Base-by-base conservation (phyloP, 2,888 invertebrate genomes). In the Mythimna pallens region DNA sequence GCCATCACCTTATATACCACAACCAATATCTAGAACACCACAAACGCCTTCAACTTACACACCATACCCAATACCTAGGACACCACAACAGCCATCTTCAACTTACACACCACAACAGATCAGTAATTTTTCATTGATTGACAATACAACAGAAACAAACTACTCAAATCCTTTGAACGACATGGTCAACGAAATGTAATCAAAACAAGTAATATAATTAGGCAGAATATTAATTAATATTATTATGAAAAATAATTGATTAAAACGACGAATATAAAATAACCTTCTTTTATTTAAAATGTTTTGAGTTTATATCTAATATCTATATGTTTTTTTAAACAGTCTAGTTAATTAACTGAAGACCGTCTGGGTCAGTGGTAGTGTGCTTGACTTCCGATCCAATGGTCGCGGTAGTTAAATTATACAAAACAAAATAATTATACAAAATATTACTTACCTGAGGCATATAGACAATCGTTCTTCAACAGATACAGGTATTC, bases 391-490 rank as follows among this genome's bases (percentile, higher is more conserved):
- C 36, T 36, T 43, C 43, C 62, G 22, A 20, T 43, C 62, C 62
- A 36, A 22, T 43, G 36, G 36, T 36, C 62, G 36, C 62, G 34
- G n/a, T 22, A 20, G 20, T 36, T 36, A 36, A 36, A 36, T 22
- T 43, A 30, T 43, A 43, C 12, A 62, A 62, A 36, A 50, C 50
- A 64, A 40, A 14, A 40, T 25, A 36, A 20, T 50, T 50, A 34
- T 52, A 54, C 55, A 57, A 57, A 57, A 52, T 70, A 79, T 70
- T 59, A 76, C 73, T 36, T 36, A 36, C 36, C 71, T 73, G 64
- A 80, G 76, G 71, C 76, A 80, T 65, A 80, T 65, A 76, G 80
- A 80, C 76, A 76, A 76, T 69, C 76, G 80, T 71, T 80, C 79
- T 76, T 76, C 76, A 79, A 76, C 79, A 70, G 79, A 73, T 73